Conservation (phyloP, 2,888 invertebrate species). For the Nasonia oneida region DNA sequence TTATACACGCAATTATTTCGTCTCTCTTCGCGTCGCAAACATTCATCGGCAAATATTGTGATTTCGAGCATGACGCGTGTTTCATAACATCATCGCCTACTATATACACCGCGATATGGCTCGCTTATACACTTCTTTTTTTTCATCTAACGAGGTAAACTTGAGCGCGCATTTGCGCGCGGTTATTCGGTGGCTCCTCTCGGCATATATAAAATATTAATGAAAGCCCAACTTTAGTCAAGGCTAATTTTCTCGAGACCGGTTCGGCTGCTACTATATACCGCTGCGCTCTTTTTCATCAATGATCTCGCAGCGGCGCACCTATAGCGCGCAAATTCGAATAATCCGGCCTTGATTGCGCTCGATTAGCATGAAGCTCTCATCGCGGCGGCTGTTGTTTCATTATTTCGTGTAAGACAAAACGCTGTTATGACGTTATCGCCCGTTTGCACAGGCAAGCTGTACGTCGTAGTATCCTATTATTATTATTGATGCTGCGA, state of each 20-base stretch:
- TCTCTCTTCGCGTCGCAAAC: not conserved
- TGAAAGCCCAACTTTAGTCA: not conserved
- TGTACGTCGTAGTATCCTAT: too few species aligned
- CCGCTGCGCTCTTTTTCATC: conserved; percentile 5
- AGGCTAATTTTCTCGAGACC: conserved; percentile 39
- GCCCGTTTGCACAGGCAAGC: not conserved
- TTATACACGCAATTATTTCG: not conserved
- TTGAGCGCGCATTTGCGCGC: not conserved
- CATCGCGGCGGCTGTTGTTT: not conserved
- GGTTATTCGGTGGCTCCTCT: conserved; percentile 28
- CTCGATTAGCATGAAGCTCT: conserved; percentile 22
- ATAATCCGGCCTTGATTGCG: conserved; percentile 43
- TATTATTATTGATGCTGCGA: not conserved
- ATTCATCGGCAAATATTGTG: conserved; percentile 46
- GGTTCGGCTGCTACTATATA: not conserved
- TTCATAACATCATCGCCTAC: conserved; percentile 50
- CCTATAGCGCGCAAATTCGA: not conserved
- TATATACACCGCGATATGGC: not conserved
- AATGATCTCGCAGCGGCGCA: conserved; percentile 1
- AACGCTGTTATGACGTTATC: conserved; percentile 1
- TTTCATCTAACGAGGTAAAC: conserved; percentile 18
- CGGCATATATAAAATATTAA: conserved; percentile 9
- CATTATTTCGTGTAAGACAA: conserved; percentile 19
- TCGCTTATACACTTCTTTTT: not conserved
- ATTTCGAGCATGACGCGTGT: conserved; percentile 39